phyloP scores from a whole-genome alignment of 2,888 invertebrate genomes.

The Cancer borealis region DNA sequence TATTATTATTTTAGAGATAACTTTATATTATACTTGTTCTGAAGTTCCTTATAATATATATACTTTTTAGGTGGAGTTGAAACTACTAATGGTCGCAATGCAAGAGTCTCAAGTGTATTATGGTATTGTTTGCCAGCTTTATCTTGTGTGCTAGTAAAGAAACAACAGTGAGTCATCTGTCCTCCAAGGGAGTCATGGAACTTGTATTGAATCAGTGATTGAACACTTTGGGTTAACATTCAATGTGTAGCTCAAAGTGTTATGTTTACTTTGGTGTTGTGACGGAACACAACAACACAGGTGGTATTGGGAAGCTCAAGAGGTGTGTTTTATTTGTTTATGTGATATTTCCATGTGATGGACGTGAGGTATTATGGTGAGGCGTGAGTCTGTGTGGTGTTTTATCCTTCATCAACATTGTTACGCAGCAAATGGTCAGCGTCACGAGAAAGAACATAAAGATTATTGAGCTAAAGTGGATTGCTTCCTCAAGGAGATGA shows the following conservation, averaged over 20 bases:
- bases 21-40: slow-evolving; percentile 38
- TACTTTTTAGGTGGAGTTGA: slow-evolving; percentile 46
- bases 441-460: slow-evolving; percentile 34
- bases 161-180: slow-evolving; percentile 41
- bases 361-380: slow-evolving; percentile 63
- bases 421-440: slow-evolving; percentile 57
- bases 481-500: not conserved
- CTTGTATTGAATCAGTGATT: not conserved
- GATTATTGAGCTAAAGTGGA: not conserved
- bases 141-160: not conserved
- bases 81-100: slow-evolving; percentile 55
- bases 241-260: not conserved
- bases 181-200: not conserved
- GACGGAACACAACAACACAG: slow-evolving; percentile 35
- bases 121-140: slow-evolving; percentile 40
- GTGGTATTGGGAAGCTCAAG: slow-evolving; percentile 16
- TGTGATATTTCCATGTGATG: slow-evolving; percentile 72
- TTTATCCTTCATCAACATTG: slow-evolving; percentile 49
- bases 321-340: slow-evolving; percentile 60
- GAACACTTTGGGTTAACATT: not conserved
- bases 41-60: slow-evolving; percentile 31
- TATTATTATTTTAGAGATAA: slow-evolving; percentile 33
- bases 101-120: slow-evolving; percentile 53
- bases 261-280: slow-evolving; percentile 36
- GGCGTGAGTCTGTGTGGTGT: slow-evolving; percentile 54